Percentiles rank a stretch among this genome's conserved stretches.
phyloP scores from a whole-genome alignment of 2,888 invertebrate species.

The Acronicta alni region DNA sequence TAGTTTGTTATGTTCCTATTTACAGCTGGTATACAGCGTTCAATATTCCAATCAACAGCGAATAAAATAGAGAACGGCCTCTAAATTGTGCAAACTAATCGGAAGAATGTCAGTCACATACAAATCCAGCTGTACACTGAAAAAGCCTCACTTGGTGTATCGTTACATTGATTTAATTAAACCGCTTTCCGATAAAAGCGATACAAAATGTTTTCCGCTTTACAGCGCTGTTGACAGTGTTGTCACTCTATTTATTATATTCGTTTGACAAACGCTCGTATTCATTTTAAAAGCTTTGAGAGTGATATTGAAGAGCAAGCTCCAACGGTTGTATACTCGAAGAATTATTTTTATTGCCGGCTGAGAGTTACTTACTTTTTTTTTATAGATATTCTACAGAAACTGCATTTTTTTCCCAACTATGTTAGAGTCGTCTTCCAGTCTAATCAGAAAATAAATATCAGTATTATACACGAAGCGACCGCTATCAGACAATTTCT shows the following conservation, averaged over 20 bases:
- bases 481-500: too few relatives aligned
- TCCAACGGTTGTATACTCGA: conserved; percentile 9
- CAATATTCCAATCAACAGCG: conserved; percentile 12
- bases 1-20: too few relatives aligned
- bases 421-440: too few relatives aligned
- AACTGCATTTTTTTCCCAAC: too few relatives aligned
- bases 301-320: conserved; percentile 15
- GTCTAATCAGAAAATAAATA: too few relatives aligned
- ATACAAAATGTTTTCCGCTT: conserved; percentile 30
- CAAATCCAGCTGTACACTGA: conserved; percentile 17
- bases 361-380: too few relatives aligned
- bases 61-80: conserved; percentile 27
- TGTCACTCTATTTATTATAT: conserved; percentile 38
- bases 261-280: conserved; percentile 22
- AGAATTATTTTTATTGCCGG: conserved; percentile 1
- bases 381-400: too few relatives aligned
- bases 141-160: conserved; percentile 31
- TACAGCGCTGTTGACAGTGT: conserved; percentile 18
- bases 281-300: conserved; percentile 12
- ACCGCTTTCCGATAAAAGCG: conserved; percentile 17
- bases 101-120: conserved; percentile 14
- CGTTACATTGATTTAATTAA: conserved; percentile 50
- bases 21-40: not conserved
- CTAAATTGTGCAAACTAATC: conserved; percentile 34
- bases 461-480: too few relatives aligned